Percentiles rank a stretch among this genome's conserved stretches.
Evolutionary conservation across 2,888 invertebrate genomes (phyloP).

Genomic region (Phanerotoma sp.): DNA sequence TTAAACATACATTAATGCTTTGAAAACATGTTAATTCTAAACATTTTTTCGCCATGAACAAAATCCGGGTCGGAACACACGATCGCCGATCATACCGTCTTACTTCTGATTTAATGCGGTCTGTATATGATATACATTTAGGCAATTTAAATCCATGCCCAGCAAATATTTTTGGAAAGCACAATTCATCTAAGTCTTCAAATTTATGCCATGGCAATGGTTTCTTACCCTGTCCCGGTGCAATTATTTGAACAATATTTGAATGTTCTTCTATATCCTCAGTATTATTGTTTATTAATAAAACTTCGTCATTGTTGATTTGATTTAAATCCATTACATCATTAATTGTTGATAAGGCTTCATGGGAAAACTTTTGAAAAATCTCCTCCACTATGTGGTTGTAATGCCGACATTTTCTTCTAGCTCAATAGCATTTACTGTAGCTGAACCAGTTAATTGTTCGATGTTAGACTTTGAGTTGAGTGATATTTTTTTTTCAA

Average conservation of each 20-base stretch:
- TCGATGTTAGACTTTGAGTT: too few species aligned
- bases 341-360: constrained; percentile 28
- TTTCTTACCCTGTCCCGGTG: constrained; percentile 38
- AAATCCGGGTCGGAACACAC: constrained; percentile 25
- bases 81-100: too few species aligned
- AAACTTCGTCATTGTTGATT: too few species aligned
- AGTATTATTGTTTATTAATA: constrained; percentile 31
- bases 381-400: constrained; percentile 27
- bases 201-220: constrained; percentile 39
- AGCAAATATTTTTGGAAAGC: constrained; percentile 37
- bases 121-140: constrained; percentile 15
- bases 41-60: constrained; percentile 31
- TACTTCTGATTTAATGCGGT: constrained; percentile 26
- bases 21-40: constrained; percentile 26
- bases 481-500: constrained; percentile 24
- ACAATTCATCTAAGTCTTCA: too few species aligned
- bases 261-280: constrained; percentile 1
- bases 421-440: too few species aligned
- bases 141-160: constrained; percentile 24
- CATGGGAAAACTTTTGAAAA: constrained; percentile 12
- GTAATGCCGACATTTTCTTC: too few species aligned
- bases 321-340: too few species aligned
- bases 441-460: too few species aligned
- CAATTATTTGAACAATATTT: constrained; percentile 29
- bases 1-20: constrained; percentile 29